Evolutionary conservation across 2,113 vertebrate genomes (phyloP), one percentile per base, ranked within the genome.

Genomic region (Grantiella picta): DNA sequence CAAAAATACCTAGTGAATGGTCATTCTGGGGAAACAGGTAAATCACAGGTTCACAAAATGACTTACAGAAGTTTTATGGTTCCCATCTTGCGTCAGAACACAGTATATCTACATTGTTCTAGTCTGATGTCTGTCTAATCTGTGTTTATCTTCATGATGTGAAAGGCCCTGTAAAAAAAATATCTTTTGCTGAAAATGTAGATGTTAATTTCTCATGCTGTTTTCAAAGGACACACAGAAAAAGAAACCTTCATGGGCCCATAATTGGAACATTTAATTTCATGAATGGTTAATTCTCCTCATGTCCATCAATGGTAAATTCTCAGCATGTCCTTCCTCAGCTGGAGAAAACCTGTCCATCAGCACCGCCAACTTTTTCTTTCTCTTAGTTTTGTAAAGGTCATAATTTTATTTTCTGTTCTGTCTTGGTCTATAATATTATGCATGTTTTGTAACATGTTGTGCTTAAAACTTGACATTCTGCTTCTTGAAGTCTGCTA

Each of bases 311-410:
- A 64, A 36, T 24, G 2, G 5, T 54, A 59, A 76, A 35, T 60
- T 25, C 6, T 71, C 20, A 75, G 5, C 11, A 59, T 15, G 14
- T 36, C 33, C 8, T 53, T 72, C 38, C 28, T 87, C 56, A 45
- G 12, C 2, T 57, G 60, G 81, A 45, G 5, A 70, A 76, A 93
- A 42, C 3, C 18, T 3, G 0, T 27, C 8, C 1, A 2, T 52
- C 57, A 56, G 22, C 3, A 1, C 17, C 9, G 42, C 1, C 3
- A 50, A 2, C 0, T 19, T 76, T 70, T 60, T 54, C 8, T 54
- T 86, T 52, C 36, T 31, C 10, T 78, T 54, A 33, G 36, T 89
- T 85, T 68, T 36, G 21, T 65, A 64, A 86, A 80, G 6, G 2
- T 71, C 10, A 13, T 36, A 19, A 6, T 56, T 87, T 82, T 60